Conservation (phyloP, 2,888 invertebrate genomes). For the Protonemura montana region DNA sequence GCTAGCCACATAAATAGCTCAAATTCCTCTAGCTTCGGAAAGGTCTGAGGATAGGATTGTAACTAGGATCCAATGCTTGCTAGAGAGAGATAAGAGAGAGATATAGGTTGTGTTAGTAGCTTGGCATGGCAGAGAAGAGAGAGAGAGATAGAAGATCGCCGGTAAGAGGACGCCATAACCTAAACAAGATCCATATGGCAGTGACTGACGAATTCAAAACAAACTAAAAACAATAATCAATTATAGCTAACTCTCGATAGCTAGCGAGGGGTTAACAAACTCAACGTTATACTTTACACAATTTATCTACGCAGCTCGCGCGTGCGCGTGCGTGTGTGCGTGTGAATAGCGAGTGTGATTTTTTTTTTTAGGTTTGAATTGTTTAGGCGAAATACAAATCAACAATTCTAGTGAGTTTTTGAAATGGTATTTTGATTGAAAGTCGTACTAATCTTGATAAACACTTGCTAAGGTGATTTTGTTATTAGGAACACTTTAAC, state of each 20-base stretch:
- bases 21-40: not conserved
- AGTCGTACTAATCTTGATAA: too few relatives aligned
- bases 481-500: too few relatives aligned
- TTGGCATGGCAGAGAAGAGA: not conserved
- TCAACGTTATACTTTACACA: not conserved
- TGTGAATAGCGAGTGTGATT: too few relatives aligned
- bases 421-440: too few relatives aligned
- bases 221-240: not conserved
- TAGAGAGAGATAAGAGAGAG: not conserved
- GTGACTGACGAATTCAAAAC: not conserved
- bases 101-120: not conserved
- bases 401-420: too few relatives aligned
- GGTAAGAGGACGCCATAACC: not conserved
- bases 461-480: too few relatives aligned
- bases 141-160: not conserved
- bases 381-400: too few relatives aligned
- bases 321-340: too few relatives aligned
- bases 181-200: not conserved
- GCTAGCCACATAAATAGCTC: not conserved
- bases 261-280: not conserved
- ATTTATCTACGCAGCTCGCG: not conserved
- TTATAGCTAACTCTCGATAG: not conserved
- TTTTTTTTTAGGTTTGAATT: too few relatives aligned
- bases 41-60: not conserved
- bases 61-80: not conserved